Percentiles rank a stretch among this genome's conserved stretches.
These are phyloP conservation scores for Apotomis capreana DNA, from an alignment of 2,888 invertebrate species.

Conservation along the genomic window DNA sequence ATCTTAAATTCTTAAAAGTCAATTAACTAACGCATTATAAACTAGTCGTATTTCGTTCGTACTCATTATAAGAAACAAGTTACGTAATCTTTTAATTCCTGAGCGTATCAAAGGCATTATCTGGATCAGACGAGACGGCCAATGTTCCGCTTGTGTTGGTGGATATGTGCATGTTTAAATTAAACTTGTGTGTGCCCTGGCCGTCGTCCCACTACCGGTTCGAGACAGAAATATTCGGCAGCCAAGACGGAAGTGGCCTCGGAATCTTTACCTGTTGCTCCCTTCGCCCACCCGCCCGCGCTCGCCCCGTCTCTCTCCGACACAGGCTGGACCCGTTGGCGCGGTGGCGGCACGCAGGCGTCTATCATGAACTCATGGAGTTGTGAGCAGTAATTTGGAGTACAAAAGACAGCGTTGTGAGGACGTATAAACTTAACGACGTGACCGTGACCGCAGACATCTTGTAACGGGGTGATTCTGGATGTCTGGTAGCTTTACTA, in stretches of 20 bases:
- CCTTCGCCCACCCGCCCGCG: constrained; percentile 77
- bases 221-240: constrained; percentile 84
- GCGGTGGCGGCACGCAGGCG: constrained; percentile 64
- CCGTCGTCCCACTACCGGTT: constrained; percentile 82
- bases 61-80: constrained; percentile 7
- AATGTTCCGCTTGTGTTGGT: constrained; percentile 54
- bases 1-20: background rate
- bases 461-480: constrained; percentile 43
- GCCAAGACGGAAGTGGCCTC: constrained; percentile 84
- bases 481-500: background rate
- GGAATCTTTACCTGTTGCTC: constrained; percentile 84
- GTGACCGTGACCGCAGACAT: constrained; percentile 76
- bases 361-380: constrained; percentile 60
- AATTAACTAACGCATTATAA: constrained; percentile 10
- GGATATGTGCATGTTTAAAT: constrained; percentile 49
- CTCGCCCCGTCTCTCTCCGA: constrained; percentile 67
- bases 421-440: constrained; percentile 60
- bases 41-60: constrained; percentile 6
- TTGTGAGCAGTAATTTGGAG: constrained; percentile 75
- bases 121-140: constrained; percentile 52
- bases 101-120: constrained; percentile 34
- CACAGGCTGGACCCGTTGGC: constrained; percentile 52
- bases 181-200: constrained; percentile 71
- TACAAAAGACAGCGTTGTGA: constrained; percentile 75
- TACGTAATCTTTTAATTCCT: constrained; percentile 41